These are phyloP conservation scores for Syngnathus rostellatus DNA, from an alignment of 2,797 vertebrate genomes.

Conservation along the genomic window DNA sequence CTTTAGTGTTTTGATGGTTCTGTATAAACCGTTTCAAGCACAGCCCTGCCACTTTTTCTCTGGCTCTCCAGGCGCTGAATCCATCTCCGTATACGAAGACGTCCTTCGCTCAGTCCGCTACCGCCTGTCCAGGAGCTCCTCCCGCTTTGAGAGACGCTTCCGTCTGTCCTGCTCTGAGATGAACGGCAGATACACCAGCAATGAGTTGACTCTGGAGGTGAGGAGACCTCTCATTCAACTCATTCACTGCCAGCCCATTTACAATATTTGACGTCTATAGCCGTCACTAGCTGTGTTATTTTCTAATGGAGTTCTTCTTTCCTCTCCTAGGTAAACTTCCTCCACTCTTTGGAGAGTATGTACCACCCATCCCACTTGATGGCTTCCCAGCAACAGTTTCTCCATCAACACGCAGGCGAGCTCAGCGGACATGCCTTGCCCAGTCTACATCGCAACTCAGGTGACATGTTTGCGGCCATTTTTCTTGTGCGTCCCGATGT, in stretches of 20 bases:
- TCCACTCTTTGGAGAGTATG: slow-evolving; percentile 68
- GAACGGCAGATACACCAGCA: slow-evolving; percentile 97
- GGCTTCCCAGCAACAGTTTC: slow-evolving; percentile 92
- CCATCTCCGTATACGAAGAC: slow-evolving; percentile 92
- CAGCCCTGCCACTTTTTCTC: neutral
- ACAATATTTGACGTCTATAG: too few relatives aligned
- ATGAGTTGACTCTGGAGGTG: slow-evolving; percentile 93
- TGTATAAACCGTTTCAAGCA: neutral
- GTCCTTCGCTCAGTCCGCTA: slow-evolving; percentile 89
- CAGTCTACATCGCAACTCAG: slow-evolving; percentile 85
- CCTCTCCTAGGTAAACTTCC: slow-evolving; percentile 68
- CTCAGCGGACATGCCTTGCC: slow-evolving; percentile 89
- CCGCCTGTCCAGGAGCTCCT: slow-evolving; percentile 77
- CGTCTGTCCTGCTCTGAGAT: slow-evolving; percentile 96
- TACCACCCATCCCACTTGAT: slow-evolving; percentile 89
- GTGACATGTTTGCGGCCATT: slow-evolving; percentile 48
- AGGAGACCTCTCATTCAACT: neutral
- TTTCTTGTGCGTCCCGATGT: neutral
- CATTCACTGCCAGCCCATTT: too few relatives aligned
- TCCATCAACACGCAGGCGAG: slow-evolving; percentile 88
- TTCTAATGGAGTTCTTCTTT: neutral
- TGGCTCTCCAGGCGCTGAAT: slow-evolving; percentile 80
- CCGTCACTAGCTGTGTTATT: too few relatives aligned
- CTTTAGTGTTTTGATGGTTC: neutral
- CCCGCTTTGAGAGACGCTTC: slow-evolving; percentile 89